Base-by-base conservation (phyloP, 2,888 invertebrate species). In the Myopa tessellatipennis region DNA sequence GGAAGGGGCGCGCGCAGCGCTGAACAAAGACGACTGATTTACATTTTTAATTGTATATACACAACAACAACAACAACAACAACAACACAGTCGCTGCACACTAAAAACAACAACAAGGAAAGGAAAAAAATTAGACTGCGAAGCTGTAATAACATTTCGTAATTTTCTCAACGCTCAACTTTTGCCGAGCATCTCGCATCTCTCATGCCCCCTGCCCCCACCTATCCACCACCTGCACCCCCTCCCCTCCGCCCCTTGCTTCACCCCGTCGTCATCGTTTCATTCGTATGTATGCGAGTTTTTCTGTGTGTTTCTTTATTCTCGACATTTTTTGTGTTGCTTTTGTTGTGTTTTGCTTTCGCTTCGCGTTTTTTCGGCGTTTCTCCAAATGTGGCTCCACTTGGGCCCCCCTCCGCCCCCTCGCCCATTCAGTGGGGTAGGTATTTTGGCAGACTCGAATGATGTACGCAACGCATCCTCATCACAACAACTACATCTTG, bases 31-130 rank as follows among this genome's bases (percentile, higher is more conserved):
- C 85, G 83, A 84, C 85, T 85, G 85, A 85, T 85, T 85, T 85
- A 84, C 84, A 85, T 85, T 85, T 85, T 85, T 85, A 85, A 85
- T 85, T 85, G 84, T 85, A 84, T 83, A 84, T 83, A 83, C 81
- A 82, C 77, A 80, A 78, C 79, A 83, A 65, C 78, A 80, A 81
- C 76, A 81, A 72, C 78, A 78, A 63, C 77, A 78, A 72, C 67
- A 77, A 40, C 75, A 52, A 73, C 74, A 67, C 34, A 26, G 45
- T 12, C 26, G 18, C 36, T 16, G 40, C 58, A 52, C 58, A 65
- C 10, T 50, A 67, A 12, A 4, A 72, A 72, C 18, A 36, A 50
- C 50, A 74, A 69, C 50, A 70, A 70, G 16, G 45, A 40, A 69
- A 70, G 67, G 36, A 34, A 79, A 76, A 78, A 76, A 77, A 69